Evolutionary conservation across 2,888 invertebrate species (phyloP).

Genomic region (Urechis unicinctus): DNA sequence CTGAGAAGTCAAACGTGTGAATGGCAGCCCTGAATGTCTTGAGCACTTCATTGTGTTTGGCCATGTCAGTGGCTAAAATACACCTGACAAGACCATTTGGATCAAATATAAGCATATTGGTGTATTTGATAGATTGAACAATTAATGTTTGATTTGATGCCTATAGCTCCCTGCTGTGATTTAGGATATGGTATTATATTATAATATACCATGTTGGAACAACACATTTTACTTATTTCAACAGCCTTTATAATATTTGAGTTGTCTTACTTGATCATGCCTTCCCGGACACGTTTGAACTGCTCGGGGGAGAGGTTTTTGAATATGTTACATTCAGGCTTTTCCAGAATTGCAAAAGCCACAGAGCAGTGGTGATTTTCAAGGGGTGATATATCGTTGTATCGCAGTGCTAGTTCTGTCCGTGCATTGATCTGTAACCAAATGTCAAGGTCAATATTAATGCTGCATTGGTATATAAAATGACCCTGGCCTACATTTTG

Average conservation of each 20-base stretch:
- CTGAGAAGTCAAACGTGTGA: constrained; percentile 38
- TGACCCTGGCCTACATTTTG: no score
- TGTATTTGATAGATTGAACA: no score
- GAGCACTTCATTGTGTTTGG: constrained; percentile 48
- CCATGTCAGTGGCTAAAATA: constrained; percentile 50
- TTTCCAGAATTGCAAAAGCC: constrained; percentile 42
- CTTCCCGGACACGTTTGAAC: constrained; percentile 58
- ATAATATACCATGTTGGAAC: no score
- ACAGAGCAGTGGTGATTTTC: constrained; percentile 51
- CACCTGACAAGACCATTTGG: no score
- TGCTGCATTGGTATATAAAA: no score
- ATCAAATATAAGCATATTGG: no score
- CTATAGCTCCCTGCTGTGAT: no score
- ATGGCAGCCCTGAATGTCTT: constrained; percentile 37
- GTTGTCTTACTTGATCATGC: constrained; percentile 60
- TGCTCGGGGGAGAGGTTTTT: constrained; percentile 57
- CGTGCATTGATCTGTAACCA: constrained; percentile 49
- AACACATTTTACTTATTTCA: no score
- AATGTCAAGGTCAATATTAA: no score
- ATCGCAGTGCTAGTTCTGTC: constrained; percentile 47
- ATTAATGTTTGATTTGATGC: no score
- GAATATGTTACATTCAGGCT: constrained; percentile 37
- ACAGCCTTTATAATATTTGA: no score
- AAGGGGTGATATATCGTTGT: constrained; percentile 49
- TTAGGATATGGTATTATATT: no score